Base-by-base conservation (phyloP, 1,140 invertebrate genomes). In the Idris sp. region DNA sequence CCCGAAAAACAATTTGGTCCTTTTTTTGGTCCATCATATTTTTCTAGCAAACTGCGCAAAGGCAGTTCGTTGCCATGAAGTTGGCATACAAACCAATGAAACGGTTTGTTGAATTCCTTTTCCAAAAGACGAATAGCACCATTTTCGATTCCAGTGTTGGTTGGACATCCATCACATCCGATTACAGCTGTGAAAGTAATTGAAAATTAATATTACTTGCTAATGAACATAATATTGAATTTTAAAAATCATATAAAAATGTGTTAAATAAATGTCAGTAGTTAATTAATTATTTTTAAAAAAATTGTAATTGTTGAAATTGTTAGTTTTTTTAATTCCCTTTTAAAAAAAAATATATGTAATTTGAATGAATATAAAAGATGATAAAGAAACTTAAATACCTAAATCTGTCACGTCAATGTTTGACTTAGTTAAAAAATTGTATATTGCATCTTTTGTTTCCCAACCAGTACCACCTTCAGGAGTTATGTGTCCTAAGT, bases 101-200 rank as follows among this genome's bases (percentile, higher is more conserved):
- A 31, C 10, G 72, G 28, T 62, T 61, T 59, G 36, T 49, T 13
- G 35, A 74, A 4, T 16, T 71, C n/a, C 35, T 36, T 14, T 61
- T 81, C 77, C 28, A 79, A 13, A 25, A 33, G 40, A 31, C 51
- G 30, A 26, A 83, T 79, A 7, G 76, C 62, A 33, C 80, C 79
- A 46, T 72, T 53, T 46, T 78, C 64, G 33, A 54, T 74, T 4
- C 78, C 81, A 33, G 73, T 79, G 49, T 84, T 84, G 2, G 67
- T 65, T 15, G 61, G 71, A 16, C 78, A 82, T 14, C 82, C 78
- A 58, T 83, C 81, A 58, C 79, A 84, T 35, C 81, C 81, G 11
- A 78, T 59, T 26, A 51, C 51, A 40, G 51, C 54, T 59, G 38
- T 43, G 51, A 68, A 25, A 68, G 48, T 44, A 28, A 44, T 44